A percentile compares a stretch with the other conserved stretches of the same genome.
These are phyloP conservation scores for Andrena cerasifolii DNA, from an alignment of 1,140 invertebrate genomes.

Conservation along the genomic window DNA sequence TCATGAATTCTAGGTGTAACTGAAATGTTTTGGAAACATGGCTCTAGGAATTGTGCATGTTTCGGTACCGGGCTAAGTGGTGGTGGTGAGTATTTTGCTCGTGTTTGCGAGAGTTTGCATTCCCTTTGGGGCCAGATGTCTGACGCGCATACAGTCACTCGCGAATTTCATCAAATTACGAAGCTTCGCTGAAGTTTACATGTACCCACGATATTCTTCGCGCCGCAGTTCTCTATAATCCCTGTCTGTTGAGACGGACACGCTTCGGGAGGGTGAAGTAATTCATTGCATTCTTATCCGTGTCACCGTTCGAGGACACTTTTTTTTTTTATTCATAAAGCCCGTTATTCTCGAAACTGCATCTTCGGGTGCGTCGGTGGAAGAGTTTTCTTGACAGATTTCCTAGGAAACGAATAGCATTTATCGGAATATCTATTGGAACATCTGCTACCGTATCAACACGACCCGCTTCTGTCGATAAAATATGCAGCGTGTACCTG, in stretches of 20 bases:
- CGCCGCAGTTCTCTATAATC: not conserved
- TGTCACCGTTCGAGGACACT: too few species aligned
- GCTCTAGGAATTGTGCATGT: too few species aligned
- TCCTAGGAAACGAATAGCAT: slow-evolving; percentile 51
- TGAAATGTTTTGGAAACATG: too few species aligned
- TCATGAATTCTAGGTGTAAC: too few species aligned
- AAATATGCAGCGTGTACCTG: slow-evolving; percentile 43
- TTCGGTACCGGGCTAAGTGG: too few species aligned
- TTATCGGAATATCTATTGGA: slow-evolving; percentile 58
- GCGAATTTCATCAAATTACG: too few species aligned
- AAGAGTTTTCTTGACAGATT: slow-evolving; percentile 57
- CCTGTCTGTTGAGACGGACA: not conserved
- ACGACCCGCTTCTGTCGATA: slow-evolving; percentile 60
- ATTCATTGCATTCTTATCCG: not conserved
- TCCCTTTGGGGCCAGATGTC: too few species aligned
- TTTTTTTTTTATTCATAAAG: slow-evolving; percentile 4
- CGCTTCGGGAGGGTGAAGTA: not conserved
- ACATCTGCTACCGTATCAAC: slow-evolving; percentile 59
- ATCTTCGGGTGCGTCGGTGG: slow-evolving; percentile 31
- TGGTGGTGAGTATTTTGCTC: too few species aligned
- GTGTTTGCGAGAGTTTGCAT: too few species aligned
- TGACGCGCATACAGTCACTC: too few species aligned
- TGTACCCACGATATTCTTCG: too few species aligned
- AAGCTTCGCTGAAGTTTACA: too few species aligned
- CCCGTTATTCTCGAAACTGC: slow-evolving; percentile 20